These are phyloP conservation scores for Dugesia japonica DNA, from an alignment of 2,888 invertebrate genomes.

Conservation along the genomic window DNA sequence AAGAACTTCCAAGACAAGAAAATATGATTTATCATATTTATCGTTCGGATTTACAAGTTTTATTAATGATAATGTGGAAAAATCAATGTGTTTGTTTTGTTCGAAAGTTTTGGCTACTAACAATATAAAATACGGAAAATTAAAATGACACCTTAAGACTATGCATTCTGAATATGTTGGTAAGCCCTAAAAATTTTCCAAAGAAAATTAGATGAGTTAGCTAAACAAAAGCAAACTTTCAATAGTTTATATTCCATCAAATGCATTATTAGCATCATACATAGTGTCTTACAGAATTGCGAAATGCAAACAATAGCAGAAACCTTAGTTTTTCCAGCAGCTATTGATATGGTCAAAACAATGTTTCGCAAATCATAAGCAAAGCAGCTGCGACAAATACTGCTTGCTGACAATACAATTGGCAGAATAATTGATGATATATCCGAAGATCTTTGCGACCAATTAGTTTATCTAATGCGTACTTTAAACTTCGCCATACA, in stretches of 20 bases:
- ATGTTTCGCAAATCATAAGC: background rate
- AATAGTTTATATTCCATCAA: background rate
- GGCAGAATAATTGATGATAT: conserved; percentile 1
- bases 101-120: conserved; percentile 20
- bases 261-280: background rate
- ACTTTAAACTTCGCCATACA: background rate
- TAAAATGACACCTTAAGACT: background rate
- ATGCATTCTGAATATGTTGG: too few relatives aligned
- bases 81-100: conserved; percentile 8
- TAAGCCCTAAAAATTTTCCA: too few relatives aligned
- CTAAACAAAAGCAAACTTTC: too few relatives aligned
- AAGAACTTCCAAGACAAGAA: background rate
- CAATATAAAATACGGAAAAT: background rate
- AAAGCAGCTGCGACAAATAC: background rate
- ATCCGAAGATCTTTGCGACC: background rate
- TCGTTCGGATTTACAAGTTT: background rate
- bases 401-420: background rate
- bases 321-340: background rate
- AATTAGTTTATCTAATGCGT: conserved; percentile 3
- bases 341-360: conserved; percentile 8
- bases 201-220: too few relatives aligned
- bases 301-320: background rate
- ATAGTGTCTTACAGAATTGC: conserved; percentile 8
- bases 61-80: conserved; percentile 11
- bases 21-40: background rate